Conservation (phyloP, 2,113 vertebrate species). For the Prolemur simus region DNA sequence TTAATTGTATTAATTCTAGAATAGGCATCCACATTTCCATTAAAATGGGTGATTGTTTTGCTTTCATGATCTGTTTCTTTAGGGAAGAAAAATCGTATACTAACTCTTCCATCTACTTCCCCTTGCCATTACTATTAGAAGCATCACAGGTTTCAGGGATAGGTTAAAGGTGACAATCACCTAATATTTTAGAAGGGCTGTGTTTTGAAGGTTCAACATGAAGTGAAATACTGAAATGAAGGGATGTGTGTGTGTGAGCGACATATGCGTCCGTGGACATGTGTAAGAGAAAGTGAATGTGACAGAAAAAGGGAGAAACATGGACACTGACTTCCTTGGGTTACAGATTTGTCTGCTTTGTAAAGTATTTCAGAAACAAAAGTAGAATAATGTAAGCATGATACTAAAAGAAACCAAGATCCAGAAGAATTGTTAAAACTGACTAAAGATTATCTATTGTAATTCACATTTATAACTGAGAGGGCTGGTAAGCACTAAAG, state of each 20-base stretch:
- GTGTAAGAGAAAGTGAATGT: too few relatives aligned
- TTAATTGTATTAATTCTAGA: neutral
- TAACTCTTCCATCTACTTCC: neutral
- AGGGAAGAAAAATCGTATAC: neutral
- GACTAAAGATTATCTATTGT: neutral
- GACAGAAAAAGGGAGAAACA: neutral
- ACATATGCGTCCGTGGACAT: neutral
- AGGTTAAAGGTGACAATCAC: neutral
- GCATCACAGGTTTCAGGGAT: neutral
- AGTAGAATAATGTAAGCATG: neutral
- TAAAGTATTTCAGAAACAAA: slow-evolving; percentile 8
- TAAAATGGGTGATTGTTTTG: neutral
- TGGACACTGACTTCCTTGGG: neutral
- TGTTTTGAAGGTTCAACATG: neutral
- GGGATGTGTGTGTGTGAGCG: neutral
- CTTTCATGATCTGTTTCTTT: neutral
- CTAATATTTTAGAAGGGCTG: neutral
- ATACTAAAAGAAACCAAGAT: neutral
- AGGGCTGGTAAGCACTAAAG: neutral
- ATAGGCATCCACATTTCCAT: neutral
- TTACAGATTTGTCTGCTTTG: neutral
- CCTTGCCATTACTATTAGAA: neutral
- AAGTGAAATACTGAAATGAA: neutral
- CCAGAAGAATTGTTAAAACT: neutral
- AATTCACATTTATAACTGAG: neutral